phyloP scores from a whole-genome alignment of 2,888 invertebrate genomes.

The Celastrina argiolus region DNA sequence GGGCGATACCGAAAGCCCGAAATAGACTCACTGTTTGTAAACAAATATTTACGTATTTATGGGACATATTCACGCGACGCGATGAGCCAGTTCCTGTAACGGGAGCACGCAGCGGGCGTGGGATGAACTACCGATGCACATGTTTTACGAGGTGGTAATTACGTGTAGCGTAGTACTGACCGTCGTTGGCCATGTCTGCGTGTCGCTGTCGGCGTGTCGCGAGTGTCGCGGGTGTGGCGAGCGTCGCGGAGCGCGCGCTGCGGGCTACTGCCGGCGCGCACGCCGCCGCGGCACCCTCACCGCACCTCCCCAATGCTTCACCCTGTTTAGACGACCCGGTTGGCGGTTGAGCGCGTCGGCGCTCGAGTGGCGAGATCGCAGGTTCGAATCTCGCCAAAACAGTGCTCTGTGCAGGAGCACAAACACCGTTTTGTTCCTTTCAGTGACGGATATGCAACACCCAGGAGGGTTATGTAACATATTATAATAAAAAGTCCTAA shows the following conservation, averaged over 20 bases:
- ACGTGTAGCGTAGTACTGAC: not conserved
- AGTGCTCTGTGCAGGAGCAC: too few relatives aligned
- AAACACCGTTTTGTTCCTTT: too few relatives aligned
- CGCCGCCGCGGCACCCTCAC: conserved; percentile 16
- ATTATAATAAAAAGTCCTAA: too few relatives aligned
- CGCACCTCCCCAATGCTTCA: not conserved
- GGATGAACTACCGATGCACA: not conserved
- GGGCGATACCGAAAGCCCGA: not conserved
- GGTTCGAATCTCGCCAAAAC: too few relatives aligned
- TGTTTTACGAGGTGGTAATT: too few relatives aligned
- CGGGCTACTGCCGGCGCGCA: not conserved
- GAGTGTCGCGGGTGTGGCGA: not conserved
- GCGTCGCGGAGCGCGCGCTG: not conserved
- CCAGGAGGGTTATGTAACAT: too few relatives aligned
- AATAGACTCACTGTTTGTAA: not conserved
- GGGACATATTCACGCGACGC: not conserved
- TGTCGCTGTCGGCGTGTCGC: not conserved
- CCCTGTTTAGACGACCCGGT: not conserved
- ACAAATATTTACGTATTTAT: not conserved
- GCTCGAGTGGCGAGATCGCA: too few relatives aligned
- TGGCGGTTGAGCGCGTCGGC: too few relatives aligned
- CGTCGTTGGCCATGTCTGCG: conserved; percentile 15
- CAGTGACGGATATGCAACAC: too few relatives aligned
- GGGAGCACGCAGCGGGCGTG: not conserved
- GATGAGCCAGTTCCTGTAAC: not conserved